Conservation (phyloP, 2,888 invertebrate genomes). For the Coelinius sp. region DNA sequence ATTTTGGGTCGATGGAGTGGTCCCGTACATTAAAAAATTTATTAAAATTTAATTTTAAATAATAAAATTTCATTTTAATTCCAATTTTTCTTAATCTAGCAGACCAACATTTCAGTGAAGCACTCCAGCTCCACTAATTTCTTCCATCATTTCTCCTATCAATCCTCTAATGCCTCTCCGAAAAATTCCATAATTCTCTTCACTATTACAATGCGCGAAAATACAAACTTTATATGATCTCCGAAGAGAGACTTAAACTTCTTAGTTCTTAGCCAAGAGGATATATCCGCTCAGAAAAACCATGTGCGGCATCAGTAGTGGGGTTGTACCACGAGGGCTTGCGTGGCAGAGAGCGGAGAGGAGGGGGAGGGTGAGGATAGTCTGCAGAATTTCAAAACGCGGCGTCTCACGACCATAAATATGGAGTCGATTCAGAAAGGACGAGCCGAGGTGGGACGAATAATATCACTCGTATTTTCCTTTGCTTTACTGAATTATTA, state of each 20-base stretch:
- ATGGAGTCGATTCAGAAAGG: conserved; percentile 55
- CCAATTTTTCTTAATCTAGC: no score
- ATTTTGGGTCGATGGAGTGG: no score
- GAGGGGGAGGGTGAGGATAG: conserved; percentile 16
- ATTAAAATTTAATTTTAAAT: no score
- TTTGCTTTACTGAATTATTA: conserved; percentile 69
- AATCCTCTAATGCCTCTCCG: background rate
- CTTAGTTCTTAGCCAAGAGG: conserved; percentile 18
- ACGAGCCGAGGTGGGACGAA: conserved; percentile 59
- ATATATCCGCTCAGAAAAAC: background rate
- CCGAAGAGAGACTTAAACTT: conserved; percentile 1
- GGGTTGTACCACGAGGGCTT: background rate
- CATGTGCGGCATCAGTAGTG: background rate
- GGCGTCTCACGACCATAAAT: conserved; percentile 54
- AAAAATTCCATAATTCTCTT: background rate
- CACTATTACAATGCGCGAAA: background rate
- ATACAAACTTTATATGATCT: background rate
- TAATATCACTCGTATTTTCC: conserved; percentile 67
- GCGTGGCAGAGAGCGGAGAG: background rate
- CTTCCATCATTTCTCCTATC: background rate
- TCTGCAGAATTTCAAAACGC: conserved; percentile 44
- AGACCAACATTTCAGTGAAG: no score
- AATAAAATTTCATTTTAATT: no score
- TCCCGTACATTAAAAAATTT: no score
- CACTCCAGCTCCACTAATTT: no score